Evolutionary conservation across 2,888 invertebrate genomes (phyloP), one percentile per base, ranked within the genome.

Genomic region (Allophyes oxyacanthae): DNA sequence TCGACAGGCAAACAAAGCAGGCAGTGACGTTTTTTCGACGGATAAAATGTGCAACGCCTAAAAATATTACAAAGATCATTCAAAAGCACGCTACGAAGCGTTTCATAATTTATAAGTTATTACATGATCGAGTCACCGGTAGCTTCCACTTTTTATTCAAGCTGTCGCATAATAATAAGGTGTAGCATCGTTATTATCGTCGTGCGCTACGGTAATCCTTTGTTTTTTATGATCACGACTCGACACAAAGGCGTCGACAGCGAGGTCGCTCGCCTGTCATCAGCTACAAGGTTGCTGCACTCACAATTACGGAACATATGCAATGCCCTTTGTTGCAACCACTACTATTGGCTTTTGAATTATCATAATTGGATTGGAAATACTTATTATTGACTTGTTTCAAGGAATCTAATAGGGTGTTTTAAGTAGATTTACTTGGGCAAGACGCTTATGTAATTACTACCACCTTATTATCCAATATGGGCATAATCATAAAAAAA

Each of bases 231-330:
- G 75, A 75, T 73, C 64, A 68, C 72, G 66, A 75, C 67, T 64
- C 67, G 28, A 64, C 72, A 75, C 72, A 73, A 75, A 75, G 71
- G 70, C 73, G 64, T 51, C 68, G 64, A 64, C 70, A 60, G 65
- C 79, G 79, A 81, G 78, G 83, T 64, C 80, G 70, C 63, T 48
- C 54, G 63, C 43, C 64, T 69, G 74, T 76, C 79, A 78, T 78
- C 81, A 76, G 63, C 63, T 55, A 59, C 84, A 85, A 86, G 85
- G 85, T 82, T 75, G 75, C 81, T 85, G 83, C 85, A 84, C 80
- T 75, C 64, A 77, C 72, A 68, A 75, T 77, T 80, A 75, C 75
- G 68, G 71, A 67, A 61, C 68, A 67, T 72, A 75, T 74, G 72
- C 66, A 72, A 59, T 69, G 75, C 73, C 52, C 64, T 68, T 75